Evolutionary conservation across 2,113 vertebrate species (phyloP).

Genomic region (Ascaphus truei): DNA sequence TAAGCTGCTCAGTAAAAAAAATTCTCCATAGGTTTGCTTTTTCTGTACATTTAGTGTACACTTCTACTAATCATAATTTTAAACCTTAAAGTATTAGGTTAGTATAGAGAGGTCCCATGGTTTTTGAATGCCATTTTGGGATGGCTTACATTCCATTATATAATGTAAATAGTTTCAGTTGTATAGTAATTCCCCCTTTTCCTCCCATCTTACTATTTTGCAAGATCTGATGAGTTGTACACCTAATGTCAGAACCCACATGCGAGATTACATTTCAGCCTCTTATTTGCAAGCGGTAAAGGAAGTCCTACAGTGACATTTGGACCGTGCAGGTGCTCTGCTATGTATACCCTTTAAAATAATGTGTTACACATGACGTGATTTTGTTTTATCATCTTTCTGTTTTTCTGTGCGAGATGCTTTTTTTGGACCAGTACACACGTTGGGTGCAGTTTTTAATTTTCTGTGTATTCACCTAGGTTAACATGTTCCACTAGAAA

Average conservation of each 20-base stretch:
- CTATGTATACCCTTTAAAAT: conserved; percentile 46
- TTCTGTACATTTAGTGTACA: conserved; percentile 50
- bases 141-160: conserved; percentile 67
- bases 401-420: conserved; percentile 44
- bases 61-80: conserved; percentile 47
- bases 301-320: conserved; percentile 3
- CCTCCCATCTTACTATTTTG: conserved; percentile 62
- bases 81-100: conserved; percentile 42
- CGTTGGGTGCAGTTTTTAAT: conserved; percentile 50
- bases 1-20: conserved; percentile 50
- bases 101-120: conserved; percentile 52
- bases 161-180: conserved; percentile 67
- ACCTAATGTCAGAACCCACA: conserved; percentile 38
- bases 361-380: conserved; percentile 27
- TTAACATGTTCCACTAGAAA: conserved; percentile 52
- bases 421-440: conserved; percentile 57
- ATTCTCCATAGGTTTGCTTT: conserved; percentile 45
- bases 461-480: conserved; percentile 46
- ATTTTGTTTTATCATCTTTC: conserved; percentile 30
- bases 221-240: conserved; percentile 49
- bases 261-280: conserved; percentile 11
- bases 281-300: not conserved
- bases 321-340: conserved; percentile 44
- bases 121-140: conserved; percentile 59
- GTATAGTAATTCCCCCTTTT: conserved; percentile 53